These are phyloP conservation scores for Intellagama lesueurii DNA, from an alignment of 2,797 vertebrate genomes.

Conservation along the genomic window DNA sequence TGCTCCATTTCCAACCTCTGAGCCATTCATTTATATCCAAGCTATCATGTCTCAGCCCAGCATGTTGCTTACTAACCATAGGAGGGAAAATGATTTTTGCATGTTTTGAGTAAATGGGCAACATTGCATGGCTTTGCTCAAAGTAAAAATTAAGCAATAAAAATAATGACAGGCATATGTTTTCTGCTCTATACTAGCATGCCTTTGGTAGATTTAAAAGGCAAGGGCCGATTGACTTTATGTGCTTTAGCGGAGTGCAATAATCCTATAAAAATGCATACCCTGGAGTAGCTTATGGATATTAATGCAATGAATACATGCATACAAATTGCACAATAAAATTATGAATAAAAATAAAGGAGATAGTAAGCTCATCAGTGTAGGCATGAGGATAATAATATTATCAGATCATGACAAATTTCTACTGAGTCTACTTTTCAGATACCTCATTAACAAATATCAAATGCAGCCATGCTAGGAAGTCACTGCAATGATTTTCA, in stretches of 20 bases:
- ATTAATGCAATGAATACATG: background rate
- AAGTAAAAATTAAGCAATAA: conserved; percentile 39
- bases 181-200: conserved; percentile 27
- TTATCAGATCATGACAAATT: background rate
- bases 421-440: background rate
- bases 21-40: background rate
- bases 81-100: background rate
- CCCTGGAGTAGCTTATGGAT: conserved; percentile 1
- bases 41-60: background rate
- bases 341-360: background rate
- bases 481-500: background rate
- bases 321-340: conserved; percentile 38
- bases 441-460: background rate
- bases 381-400: background rate
- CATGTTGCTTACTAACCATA: background rate
- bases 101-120: conserved; percentile 15
- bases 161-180: background rate
- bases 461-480: background rate
- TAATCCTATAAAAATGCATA: conserved; percentile 36
- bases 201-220: conserved; percentile 30
- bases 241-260: conserved; percentile 1
- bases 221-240: conserved; percentile 13
- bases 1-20: background rate
- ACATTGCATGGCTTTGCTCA: conserved; percentile 12
- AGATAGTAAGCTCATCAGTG: background rate